phyloP scores from a whole-genome alignment of 2,888 invertebrate genomes.

The Drosophila anomelani region DNA sequence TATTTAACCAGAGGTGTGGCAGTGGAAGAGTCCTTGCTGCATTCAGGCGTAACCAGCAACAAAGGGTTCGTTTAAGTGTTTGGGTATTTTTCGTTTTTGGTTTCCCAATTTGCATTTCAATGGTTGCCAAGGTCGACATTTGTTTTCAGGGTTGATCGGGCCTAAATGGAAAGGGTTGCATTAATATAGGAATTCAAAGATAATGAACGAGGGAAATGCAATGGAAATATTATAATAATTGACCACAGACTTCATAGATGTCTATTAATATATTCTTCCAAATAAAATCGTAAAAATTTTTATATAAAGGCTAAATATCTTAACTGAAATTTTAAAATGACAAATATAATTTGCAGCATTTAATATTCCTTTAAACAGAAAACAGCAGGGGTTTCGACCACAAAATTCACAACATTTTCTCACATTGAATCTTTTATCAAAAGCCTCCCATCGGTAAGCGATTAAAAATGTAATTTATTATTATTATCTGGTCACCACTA shows the following conservation, averaged over 20 bases:
- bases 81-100: conserved; percentile 48
- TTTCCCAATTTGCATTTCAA: conserved; percentile 55
- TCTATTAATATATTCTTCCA: not conserved
- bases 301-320: not conserved
- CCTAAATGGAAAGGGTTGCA: not conserved
- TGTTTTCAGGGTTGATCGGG: conserved; percentile 47
- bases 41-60: conserved; percentile 47
- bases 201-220: not conserved
- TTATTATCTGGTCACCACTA: not conserved
- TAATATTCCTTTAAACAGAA: not conserved
- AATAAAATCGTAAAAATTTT: not conserved
- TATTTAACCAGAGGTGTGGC: conserved; percentile 15
- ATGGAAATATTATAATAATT: conserved; percentile 8
- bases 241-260: not conserved
- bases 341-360: not conserved
- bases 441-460: not conserved
- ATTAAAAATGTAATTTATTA: not conserved
- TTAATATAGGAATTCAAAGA: not conserved
- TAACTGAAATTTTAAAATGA: not conserved
- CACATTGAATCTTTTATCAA: not conserved
- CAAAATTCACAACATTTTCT: not conserved
- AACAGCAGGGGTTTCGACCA: not conserved
- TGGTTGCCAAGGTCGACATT: conserved; percentile 24
- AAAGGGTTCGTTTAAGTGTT: conserved; percentile 27
- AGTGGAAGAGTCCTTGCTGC: conserved; percentile 37